Evolutionary conservation across 2,797 vertebrate genomes (phyloP), one percentile per base, ranked within the genome.

Genomic region (Mormyrus proboscirostris): DNA sequence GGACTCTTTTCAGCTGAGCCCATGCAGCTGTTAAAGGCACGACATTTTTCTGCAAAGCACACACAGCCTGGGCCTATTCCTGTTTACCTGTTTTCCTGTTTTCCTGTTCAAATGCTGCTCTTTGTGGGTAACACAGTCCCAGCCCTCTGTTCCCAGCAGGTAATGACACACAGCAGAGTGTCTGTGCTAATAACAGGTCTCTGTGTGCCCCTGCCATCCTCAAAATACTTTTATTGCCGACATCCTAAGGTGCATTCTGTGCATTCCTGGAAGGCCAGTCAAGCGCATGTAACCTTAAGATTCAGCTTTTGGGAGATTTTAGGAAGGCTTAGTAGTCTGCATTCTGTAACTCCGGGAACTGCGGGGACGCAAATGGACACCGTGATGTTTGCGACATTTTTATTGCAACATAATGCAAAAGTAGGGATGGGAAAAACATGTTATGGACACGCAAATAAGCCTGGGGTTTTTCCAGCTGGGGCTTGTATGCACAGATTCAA

Each of bases 191-290:
- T 79, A 57, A 83, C 38, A 91, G 88, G 90, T 90, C 91, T 93
- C 92, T 92, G 91, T 94, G 92, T 89, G 90, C 88, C 92, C 94
- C 94, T 93, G 91, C 93, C 92, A 92, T 94, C 92, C 91, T 89
- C 92, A 94, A 94, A 95, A 94, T 94, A 94, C 93, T 93, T 94
- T 94, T 93, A 95, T 94, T 95, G 95, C 95, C 95, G 92, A 94
- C 92, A 93, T 93, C 93, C 94, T 93, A 92, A 94, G 94, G 92
- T 94, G 92, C 92, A 95, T 95, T 93, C 92, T 93, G 94, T 94
- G 95, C 95, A 96, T 95, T 96, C 95, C 93, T 92, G 88, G 90
- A 4, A 59, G 65, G 89, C 2, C 65, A 93, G 94, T 93, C 94
- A 94, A 91, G 88, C 89, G 89, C 90, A 93, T 92, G 92, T 94